Conservation (phyloP, 2,888 invertebrate species). For the Gerris lacustris region DNA sequence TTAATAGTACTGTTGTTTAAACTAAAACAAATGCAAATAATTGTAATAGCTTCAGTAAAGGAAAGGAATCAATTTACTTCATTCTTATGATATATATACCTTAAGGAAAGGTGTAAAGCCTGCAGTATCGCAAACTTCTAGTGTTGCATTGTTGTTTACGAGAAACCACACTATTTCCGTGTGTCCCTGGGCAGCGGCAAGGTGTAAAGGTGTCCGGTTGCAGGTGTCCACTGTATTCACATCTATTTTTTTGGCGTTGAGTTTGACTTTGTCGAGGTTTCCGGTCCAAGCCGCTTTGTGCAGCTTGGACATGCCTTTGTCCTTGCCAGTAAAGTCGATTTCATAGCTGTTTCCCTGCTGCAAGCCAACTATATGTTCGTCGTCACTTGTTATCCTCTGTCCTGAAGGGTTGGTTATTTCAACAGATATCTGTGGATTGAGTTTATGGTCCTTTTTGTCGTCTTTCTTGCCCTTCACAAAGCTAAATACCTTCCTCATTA, state of each 20-base stretch:
- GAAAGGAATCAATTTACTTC: too few relatives aligned
- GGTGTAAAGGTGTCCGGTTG: conserved; percentile 34
- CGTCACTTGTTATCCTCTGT: conserved; percentile 30
- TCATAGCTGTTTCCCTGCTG: conserved; percentile 30
- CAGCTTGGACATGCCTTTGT: conserved; percentile 33
- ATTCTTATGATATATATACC: conserved; percentile 23
- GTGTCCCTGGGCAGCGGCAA: conserved; percentile 34
- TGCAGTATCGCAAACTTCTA: conserved; percentile 33
- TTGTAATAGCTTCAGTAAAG: too few relatives aligned
- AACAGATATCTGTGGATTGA: conserved; percentile 29
- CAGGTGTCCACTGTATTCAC: conserved; percentile 32
- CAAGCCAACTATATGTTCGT: conserved; percentile 29
- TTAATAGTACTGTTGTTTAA: too few relatives aligned
- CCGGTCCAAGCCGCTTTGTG: conserved; percentile 35
- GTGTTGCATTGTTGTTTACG: conserved; percentile 33
- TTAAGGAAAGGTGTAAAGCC: conserved; percentile 35
- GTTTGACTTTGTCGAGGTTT: conserved; percentile 33
- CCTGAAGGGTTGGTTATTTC: conserved; percentile 31
- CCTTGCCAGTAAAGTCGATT: conserved; percentile 33
- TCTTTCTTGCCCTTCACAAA: conserved; percentile 34
- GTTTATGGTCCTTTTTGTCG: conserved; percentile 31
- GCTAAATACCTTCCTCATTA: conserved; percentile 34
- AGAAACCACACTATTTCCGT: conserved; percentile 34
- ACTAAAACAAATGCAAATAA: too few relatives aligned
- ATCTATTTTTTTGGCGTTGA: conserved; percentile 32